These are phyloP conservation scores for Leucopsar rothschildi DNA, from an alignment of 2,113 vertebrate genomes.

Conservation along the genomic window DNA sequence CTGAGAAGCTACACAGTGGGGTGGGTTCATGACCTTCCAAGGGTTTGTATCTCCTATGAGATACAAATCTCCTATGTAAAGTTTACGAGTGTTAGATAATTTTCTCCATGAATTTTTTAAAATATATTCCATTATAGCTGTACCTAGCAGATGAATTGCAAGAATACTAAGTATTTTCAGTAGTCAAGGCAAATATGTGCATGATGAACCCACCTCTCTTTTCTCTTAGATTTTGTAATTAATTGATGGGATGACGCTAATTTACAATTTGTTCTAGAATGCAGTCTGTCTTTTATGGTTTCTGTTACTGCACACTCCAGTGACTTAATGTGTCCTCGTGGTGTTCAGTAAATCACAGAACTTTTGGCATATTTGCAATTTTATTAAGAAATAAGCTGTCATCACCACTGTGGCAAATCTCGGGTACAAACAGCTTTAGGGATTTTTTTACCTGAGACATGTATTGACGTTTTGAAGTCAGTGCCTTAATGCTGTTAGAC, in stretches of 20 bases:
- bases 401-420: not conserved
- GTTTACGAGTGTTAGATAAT: not conserved
- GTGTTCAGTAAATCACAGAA: not conserved
- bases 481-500: not conserved
- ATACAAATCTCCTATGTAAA: not conserved
- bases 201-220: not conserved
- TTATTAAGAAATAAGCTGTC: not conserved
- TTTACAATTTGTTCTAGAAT: not conserved
- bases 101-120: not conserved
- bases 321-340: fast-evolving
- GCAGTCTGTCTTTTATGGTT: not conserved
- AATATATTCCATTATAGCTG: not conserved
- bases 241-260: not conserved
- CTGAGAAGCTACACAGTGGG: fast-evolving
- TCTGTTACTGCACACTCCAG: not conserved
- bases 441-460: not conserved
- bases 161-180: not conserved
- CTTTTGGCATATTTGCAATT: not conserved
- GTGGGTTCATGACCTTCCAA: not conserved
- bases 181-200: not conserved
- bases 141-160: not conserved
- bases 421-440: not conserved
- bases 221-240: not conserved
- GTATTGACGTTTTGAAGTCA: fast-evolving
- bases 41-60: fast-evolving